These are phyloP conservation scores for Patella caerulea DNA, from an alignment of 2,888 invertebrate genomes.

Conservation along the genomic window DNA sequence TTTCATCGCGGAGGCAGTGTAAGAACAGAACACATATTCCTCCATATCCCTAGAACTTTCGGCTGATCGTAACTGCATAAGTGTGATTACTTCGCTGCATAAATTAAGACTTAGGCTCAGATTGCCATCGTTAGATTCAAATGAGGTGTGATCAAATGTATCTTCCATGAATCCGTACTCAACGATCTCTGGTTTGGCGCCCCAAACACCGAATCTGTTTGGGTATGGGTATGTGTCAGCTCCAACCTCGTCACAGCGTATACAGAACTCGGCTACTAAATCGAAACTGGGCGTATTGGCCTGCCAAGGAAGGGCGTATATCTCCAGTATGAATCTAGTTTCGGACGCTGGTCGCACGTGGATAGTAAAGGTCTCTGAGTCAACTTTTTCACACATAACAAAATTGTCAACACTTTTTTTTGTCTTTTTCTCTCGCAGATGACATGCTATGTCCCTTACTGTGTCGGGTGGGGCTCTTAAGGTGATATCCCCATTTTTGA, in stretches of 20 bases:
- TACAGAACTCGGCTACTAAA: conserved; percentile 1
- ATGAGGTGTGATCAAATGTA: conserved; percentile 9
- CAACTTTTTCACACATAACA: background rate
- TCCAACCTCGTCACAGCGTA: conserved; percentile 7
- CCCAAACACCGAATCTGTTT: conserved; percentile 9
- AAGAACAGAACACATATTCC: conserved; percentile 13
- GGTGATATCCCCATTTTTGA: conserved; percentile 6
- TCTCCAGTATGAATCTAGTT: background rate
- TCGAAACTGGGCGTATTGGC: background rate
- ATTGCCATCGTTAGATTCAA: background rate
- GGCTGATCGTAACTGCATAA: conserved; percentile 1
- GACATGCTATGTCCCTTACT: conserved; percentile 1
- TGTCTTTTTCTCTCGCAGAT: background rate
- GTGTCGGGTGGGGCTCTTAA: background rate
- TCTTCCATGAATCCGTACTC: conserved; percentile 17
- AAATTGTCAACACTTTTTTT: conserved; percentile 4
- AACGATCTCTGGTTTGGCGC: background rate
- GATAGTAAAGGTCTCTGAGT: background rate
- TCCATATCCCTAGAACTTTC: conserved; percentile 9
- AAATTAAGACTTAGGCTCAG: background rate
- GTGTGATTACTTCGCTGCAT: background rate
- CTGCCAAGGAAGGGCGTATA: background rate
- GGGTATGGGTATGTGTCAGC: conserved; percentile 4
- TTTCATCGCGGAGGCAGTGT: conserved; percentile 9
- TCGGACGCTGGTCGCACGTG: conserved; percentile 4